Evolutionary conservation across 2,113 vertebrate species (phyloP), one percentile per base, ranked within the genome.

Genomic region (Cichladusa arquata): DNA sequence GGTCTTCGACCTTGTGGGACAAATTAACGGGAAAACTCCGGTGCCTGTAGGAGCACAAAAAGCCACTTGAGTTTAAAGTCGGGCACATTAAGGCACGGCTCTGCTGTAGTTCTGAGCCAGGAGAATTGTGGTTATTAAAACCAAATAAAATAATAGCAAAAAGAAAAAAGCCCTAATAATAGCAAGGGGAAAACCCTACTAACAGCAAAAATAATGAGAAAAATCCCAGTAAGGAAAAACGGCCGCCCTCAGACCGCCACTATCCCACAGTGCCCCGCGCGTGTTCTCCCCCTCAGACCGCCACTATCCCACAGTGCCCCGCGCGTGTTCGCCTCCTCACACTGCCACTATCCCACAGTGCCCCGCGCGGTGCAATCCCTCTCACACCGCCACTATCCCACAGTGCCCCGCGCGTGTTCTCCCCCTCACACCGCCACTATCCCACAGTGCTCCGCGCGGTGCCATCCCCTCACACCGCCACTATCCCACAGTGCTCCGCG

Each of bases 11-110:
- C 19, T 13, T 17, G 17, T 22, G 42, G n/a, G 13, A 47, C 1
- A 8, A 38, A 47, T 20, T 0, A 33, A 5, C 20, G 26, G 33
- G 16, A 25, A 12, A 34, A 14, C 9, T 29, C 10, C 1, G 12
- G 15, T 12, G 61, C 19, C 24, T 34, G 8, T 44, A 8, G 19
- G 5, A 44, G 38, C 38, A 44, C 25, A 65, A 34, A 44, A 54
- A 24, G 25, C 4, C 14, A 0, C 15, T 65, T 11, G 26, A 23
- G 13, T 22, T 13, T 28, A 13, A n/a, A 22, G 31, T 5, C 7
- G 2, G 34, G 22, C 6, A 0, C 6, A n/a, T 22, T 1, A 40
- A 4, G 14, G 4, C 22, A 6, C 25, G 38, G 28, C 28, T 62
- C 31, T 5, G 60, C 48, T 50, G 48, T 50, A 25, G 48, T 50